Conservation (phyloP, 1,140 invertebrate species). For the Dryas iulia region DNA sequence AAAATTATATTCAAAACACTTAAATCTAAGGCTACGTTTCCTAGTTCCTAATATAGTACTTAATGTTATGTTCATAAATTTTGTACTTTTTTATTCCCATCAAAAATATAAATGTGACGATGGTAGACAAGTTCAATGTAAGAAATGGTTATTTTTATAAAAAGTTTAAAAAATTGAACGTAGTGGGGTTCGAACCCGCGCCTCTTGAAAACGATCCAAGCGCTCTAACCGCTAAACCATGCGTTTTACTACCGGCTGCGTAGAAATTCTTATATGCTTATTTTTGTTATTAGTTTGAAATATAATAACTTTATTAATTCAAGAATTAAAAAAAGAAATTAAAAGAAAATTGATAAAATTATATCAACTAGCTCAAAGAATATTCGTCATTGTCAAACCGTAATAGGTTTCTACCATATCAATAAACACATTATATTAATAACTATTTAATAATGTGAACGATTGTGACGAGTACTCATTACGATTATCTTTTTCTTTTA, state of each 20-base stretch:
- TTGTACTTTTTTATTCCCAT: no score
- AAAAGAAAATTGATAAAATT: not conserved
- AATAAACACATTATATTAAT: constrained; percentile 14
- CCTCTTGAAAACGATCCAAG: no score
- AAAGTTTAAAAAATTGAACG: no score
- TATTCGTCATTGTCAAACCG: not conserved
- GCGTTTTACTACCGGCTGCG: no score
- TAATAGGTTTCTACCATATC: constrained; percentile 12
- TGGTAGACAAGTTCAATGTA: no score
- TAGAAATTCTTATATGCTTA: no score
- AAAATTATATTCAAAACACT: not conserved
- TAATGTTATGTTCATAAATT: not conserved
- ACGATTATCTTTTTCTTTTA: not conserved
- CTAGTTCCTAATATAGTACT: not conserved
- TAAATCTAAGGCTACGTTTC: not conserved
- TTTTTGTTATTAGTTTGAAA: no score
- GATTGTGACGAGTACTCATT: not conserved
- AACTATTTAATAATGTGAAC: constrained; percentile 8
- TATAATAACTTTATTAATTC: no score
- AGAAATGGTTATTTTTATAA: no score
- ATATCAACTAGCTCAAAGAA: not conserved
- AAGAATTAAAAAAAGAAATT: not conserved
- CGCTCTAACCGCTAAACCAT: no score
- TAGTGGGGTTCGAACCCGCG: no score
- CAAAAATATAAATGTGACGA: no score